Evolutionary conservation across 1,140 invertebrate genomes (phyloP).

Genomic region (Drosophila aff.): DNA sequence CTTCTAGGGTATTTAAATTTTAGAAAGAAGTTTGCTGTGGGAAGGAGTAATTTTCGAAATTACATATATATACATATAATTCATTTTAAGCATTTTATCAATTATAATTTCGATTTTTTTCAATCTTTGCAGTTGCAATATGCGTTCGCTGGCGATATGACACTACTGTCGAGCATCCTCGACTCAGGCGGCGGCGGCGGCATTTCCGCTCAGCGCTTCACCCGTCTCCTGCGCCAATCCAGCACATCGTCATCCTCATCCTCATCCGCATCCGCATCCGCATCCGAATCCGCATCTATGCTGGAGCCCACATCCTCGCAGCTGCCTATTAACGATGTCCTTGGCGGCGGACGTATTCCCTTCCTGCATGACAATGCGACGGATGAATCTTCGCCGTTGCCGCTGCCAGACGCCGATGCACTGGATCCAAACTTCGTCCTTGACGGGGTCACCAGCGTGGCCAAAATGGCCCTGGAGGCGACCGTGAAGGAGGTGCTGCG

Average conservation of each 20-base stretch:
- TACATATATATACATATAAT: no score
- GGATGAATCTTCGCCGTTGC: not conserved
- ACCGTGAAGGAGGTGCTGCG: constrained; percentile 20
- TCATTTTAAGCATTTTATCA: not conserved
- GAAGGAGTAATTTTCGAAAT: no score
- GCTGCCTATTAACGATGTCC: not conserved
- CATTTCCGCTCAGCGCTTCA: constrained; percentile 22
- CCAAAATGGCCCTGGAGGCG: constrained; percentile 35
- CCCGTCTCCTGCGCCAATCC: constrained; percentile 23
- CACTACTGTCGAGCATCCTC: constrained; percentile 25
- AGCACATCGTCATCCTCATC: constrained; percentile 17
- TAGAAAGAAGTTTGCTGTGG: no score
- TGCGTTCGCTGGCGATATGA: constrained; percentile 33
- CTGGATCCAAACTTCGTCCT: constrained; percentile 20
- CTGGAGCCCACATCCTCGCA: constrained; percentile 37
- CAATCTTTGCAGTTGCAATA: constrained; percentile 6
- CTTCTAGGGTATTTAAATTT: no score
- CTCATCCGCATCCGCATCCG: not conserved
- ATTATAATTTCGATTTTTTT: not conserved
- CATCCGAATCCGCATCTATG: constrained; percentile 14
- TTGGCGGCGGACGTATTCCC: constrained; percentile 16
- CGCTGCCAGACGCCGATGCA: not conserved
- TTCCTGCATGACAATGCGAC: constrained; percentile 19
- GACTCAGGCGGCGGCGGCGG: constrained; percentile 27
- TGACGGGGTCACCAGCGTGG: constrained; percentile 41